Percentiles rank a stretch among this genome's conserved stretches.
Evolutionary conservation across 2,888 invertebrate species (phyloP).

Genomic region (Platypus cylindrus): DNA sequence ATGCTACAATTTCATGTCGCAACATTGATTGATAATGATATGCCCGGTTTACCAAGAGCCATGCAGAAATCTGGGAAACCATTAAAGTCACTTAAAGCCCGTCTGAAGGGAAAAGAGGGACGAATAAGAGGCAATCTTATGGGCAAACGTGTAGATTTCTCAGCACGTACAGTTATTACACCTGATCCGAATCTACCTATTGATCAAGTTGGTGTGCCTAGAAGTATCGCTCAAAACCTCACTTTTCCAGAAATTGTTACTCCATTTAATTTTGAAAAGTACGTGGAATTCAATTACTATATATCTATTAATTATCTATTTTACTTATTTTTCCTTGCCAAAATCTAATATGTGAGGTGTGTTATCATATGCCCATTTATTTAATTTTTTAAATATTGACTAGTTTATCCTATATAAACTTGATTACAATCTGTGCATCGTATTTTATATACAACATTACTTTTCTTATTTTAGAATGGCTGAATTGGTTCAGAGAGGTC

Average conservation of each 20-base stretch:
- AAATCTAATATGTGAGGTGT: too few species aligned
- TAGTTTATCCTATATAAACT: too few species aligned
- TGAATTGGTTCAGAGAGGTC: conserved; percentile 89
- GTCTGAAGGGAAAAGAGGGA: conserved; percentile 97
- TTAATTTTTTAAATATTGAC: background rate
- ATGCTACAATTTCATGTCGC: conserved; percentile 98
- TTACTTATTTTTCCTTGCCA: too few species aligned
- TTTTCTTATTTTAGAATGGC: conserved; percentile 44
- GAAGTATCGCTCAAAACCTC: conserved; percentile 96
- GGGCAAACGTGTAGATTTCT: conserved; percentile 99
- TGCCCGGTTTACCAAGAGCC: conserved; percentile 95
- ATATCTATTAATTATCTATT: too few species aligned
- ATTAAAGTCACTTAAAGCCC: conserved; percentile 91
- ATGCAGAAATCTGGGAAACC: conserved; percentile 99
- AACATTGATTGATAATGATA: conserved; percentile 95
- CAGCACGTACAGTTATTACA: conserved; percentile 96
- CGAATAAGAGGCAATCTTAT: conserved; percentile 97
- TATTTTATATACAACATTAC: too few species aligned
- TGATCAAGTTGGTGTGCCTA: conserved; percentile 95
- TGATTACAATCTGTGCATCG: background rate
- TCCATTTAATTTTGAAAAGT: conserved; percentile 95
- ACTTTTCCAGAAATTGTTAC: conserved; percentile 99
- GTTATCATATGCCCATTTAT: too few species aligned
- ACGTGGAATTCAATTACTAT: too few species aligned
- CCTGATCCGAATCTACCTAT: conserved; percentile 91